phyloP scores from a whole-genome alignment of 2,113 vertebrate species.

The Poeciliopsis occidentalis region DNA sequence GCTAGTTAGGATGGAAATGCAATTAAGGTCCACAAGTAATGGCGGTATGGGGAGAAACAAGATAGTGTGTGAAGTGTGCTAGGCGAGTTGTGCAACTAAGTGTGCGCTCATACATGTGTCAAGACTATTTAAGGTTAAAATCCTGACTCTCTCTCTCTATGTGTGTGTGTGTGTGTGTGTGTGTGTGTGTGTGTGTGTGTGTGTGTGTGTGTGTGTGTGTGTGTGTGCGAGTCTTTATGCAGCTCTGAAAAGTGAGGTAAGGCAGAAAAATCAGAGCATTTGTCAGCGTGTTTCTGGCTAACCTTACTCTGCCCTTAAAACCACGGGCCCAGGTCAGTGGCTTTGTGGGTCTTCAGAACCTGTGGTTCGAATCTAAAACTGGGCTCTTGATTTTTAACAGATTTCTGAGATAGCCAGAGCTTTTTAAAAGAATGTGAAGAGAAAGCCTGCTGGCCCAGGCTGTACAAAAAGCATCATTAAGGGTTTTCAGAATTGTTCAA shows the following conservation, averaged over 20 bases:
- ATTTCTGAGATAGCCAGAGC: constrained; percentile 45
- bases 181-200: constrained; percentile 22
- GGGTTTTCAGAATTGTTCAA: constrained; percentile 12
- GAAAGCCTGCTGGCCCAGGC: constrained; percentile 7
- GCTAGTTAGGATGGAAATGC: constrained; percentile 71
- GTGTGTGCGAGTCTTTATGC: constrained; percentile 25
- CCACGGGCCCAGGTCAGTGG: constrained; percentile 51
- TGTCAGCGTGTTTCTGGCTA: constrained; percentile 74
- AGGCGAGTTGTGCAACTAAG: constrained; percentile 32
- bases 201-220: constrained; percentile 17
- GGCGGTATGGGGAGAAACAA: constrained; percentile 61
- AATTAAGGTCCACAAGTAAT: constrained; percentile 67
- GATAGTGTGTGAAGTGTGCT: constrained; percentile 77
- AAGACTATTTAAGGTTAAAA: constrained; percentile 51
- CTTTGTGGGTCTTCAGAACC: constrained; percentile 50
- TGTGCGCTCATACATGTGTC: constrained; percentile 59
- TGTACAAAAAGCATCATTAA: constrained; percentile 14
- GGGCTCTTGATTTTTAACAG: constrained; percentile 37
- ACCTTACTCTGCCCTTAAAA: constrained; percentile 70
- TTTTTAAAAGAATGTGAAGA: constrained; percentile 36
- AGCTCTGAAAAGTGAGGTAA: constrained; percentile 64
- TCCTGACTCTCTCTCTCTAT: constrained; percentile 22
- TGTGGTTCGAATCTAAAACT: constrained; percentile 44
- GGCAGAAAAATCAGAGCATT: constrained; percentile 71
- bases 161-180: constrained; percentile 17